A percentile compares a stretch with the other conserved stretches of the same genome.
Conservation (phyloP, 1,140 invertebrate genomes). For the Drosophila grimshawi region DNA sequence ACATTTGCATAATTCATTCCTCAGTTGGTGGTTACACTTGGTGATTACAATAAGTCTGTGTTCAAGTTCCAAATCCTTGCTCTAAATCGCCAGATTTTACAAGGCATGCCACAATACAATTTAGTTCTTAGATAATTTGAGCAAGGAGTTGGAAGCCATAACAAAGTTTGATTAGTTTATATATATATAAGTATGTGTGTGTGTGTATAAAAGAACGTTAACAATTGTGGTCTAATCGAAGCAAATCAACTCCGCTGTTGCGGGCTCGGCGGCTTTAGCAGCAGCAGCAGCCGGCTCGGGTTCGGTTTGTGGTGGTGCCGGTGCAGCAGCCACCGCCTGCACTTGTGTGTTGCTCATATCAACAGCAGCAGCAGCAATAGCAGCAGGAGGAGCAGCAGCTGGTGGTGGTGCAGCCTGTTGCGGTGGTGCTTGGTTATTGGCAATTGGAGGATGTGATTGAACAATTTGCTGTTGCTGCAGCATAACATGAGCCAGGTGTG, state of each 20-base stretch:
- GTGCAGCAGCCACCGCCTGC: slow-evolving; percentile 66
- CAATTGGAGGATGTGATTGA: slow-evolving; percentile 67
- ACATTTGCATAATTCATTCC: not conserved
- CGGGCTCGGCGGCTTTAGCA: slow-evolving; percentile 84
- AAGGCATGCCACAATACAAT: too few species aligned
- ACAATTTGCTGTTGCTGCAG: slow-evolving; percentile 79
- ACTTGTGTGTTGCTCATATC: slow-evolving; percentile 60
- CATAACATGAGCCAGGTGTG: slow-evolving; percentile 84
- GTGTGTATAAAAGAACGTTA: not conserved
- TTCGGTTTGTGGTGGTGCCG: slow-evolving; percentile 84
- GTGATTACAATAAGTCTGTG: not conserved
- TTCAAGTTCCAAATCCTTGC: not conserved
- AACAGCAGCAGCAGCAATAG: slow-evolving; percentile 73
- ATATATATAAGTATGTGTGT: too few species aligned
- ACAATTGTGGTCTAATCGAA: slow-evolving; percentile 87
- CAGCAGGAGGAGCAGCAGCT: slow-evolving; percentile 65
- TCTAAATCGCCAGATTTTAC: not conserved
- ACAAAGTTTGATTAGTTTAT: too few species aligned
- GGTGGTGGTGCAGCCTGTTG: slow-evolving; percentile 43
- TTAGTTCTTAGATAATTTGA: too few species aligned
- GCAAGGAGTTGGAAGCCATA: too few species aligned
- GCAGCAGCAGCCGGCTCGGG: slow-evolving; percentile 68
- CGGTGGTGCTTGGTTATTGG: slow-evolving; percentile 28
- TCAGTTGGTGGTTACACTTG: slow-evolving; percentile 15
- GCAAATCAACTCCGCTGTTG: slow-evolving; percentile 89